Evolutionary conservation across 35 echinoderm and acorn worm genomes (phyloP), one percentile per base, ranked within the genome.

Genomic region (Stichopus chloronotus): DNA sequence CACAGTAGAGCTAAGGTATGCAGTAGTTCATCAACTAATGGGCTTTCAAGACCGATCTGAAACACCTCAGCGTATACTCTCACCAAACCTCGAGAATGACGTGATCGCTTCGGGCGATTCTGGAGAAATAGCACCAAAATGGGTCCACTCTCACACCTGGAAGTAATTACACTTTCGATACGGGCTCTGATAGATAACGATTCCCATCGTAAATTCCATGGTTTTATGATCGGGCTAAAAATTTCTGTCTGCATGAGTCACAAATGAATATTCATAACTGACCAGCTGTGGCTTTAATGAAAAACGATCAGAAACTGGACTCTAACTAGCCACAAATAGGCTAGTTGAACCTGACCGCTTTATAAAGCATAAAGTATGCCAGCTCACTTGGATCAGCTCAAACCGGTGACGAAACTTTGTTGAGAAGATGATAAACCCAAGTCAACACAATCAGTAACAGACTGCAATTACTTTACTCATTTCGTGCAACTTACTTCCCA

Each of bases 11-110:
- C 30, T 43, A 43, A 43, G 30, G 30, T 43, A 43, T 43, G 82
- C 57, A 58, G 52, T 20, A 85, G 57, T 25, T 85, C 82, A 85
- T 85, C 82, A 85, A 23, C 82, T 85, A 85, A 85, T 85, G 82
- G 82, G 82, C 78, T 85, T 85, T 85, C 54, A 85, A 85, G 82
- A 85, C 58, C 82, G 58, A 85, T 85, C 82, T 22, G 4, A 85
- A 85, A 57, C 82, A 85, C 82, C 82, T 85, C 52, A 58, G 4
- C 19, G 5, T 1, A 0, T 22, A 7, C 7, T 11, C 55, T 8
- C 3, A n/a, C 55, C 20, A 13, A 83, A 83, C 43, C 52, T 83
- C 10, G 7, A 55, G 43, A 7, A 83, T 83, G 52, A 83, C 55
- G 20, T 74, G 69, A 74, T n/a, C 4, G 17, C 69, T 74, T 21